Percentiles rank a stretch among this genome's conserved stretches.
These are phyloP conservation scores for Procambarus clarkii DNA, from an alignment of 1,140 invertebrate species.

Conservation along the genomic window DNA sequence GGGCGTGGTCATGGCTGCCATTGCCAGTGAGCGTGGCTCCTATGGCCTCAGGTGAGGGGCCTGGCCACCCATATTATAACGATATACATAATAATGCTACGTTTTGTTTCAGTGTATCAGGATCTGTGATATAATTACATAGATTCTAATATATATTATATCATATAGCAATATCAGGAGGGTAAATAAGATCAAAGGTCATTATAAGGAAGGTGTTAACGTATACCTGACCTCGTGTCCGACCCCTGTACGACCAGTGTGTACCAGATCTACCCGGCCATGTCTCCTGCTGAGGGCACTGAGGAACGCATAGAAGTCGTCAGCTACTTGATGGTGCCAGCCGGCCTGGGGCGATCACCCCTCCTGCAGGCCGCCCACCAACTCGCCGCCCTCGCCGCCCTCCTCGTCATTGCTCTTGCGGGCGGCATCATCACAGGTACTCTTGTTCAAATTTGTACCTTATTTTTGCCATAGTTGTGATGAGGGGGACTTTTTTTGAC, in stretches of 20 bases:
- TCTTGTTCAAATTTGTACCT: too few relatives aligned
- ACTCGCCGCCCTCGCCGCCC: background rate
- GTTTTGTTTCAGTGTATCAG: too few relatives aligned
- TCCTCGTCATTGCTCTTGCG: background rate
- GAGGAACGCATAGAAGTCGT: background rate
- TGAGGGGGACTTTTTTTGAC: too few relatives aligned
- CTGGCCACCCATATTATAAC: too few relatives aligned
- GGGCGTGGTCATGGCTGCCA: conserved; percentile 23
- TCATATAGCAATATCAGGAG: too few relatives aligned
- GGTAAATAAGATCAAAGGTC: too few relatives aligned
- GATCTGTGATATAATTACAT: too few relatives aligned
- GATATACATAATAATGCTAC: too few relatives aligned
- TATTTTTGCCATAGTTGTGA: too few relatives aligned
- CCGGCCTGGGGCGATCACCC: background rate
- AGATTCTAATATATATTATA: too few relatives aligned
- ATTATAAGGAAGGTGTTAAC: too few relatives aligned
- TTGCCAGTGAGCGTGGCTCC: conserved; percentile 22
- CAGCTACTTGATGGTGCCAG: background rate
- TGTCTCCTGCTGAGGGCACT: background rate
- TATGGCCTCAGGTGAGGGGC: conserved; percentile 22
- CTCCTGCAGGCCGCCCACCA: conserved; percentile 5
- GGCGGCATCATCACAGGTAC: background rate
- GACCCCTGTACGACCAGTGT: background rate
- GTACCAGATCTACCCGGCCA: background rate
- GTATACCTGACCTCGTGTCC: too few relatives aligned